Evolutionary conservation across 2,113 vertebrate genomes (phyloP).

Genomic region (Pteronura brasiliensis): DNA sequence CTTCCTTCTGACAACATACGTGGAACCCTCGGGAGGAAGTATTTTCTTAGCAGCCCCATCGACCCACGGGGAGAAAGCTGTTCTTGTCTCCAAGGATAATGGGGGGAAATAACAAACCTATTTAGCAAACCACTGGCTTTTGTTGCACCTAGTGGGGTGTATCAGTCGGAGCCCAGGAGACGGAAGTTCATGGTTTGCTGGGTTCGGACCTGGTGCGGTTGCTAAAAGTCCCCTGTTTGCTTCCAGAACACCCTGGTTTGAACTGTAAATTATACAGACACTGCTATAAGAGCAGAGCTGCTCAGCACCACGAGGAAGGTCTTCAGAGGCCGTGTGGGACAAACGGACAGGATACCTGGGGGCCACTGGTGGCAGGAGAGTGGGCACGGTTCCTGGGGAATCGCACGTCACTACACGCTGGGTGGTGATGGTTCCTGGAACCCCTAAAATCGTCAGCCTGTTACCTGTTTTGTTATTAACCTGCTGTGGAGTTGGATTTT

Average conservation of each 20-base stretch:
- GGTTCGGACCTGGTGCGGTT: background rate
- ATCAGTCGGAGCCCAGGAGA: background rate
- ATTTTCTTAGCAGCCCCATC: background rate
- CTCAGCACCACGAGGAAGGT: background rate
- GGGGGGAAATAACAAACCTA: background rate
- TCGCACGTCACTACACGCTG: accelerated
- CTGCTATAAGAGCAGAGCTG: background rate
- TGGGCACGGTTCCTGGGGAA: background rate
- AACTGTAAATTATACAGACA: background rate
- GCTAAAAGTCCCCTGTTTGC: background rate
- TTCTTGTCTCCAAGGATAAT: background rate
- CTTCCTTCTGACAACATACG: background rate
- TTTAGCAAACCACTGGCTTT: background rate
- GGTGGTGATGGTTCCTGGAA: background rate
- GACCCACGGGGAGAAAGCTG: background rate
- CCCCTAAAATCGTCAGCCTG: background rate
- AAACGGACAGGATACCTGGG: background rate
- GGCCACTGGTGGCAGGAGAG: background rate
- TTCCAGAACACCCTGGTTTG: background rate
- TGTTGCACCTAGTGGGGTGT: background rate
- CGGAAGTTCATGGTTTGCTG: background rate
- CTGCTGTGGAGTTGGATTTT: background rate
- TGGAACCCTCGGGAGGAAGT: background rate
- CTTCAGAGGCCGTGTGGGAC: accelerated
- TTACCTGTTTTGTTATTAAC: background rate